Conservation (phyloP, 2,113 vertebrate species). For the Cyprinodon variegatus region DNA sequence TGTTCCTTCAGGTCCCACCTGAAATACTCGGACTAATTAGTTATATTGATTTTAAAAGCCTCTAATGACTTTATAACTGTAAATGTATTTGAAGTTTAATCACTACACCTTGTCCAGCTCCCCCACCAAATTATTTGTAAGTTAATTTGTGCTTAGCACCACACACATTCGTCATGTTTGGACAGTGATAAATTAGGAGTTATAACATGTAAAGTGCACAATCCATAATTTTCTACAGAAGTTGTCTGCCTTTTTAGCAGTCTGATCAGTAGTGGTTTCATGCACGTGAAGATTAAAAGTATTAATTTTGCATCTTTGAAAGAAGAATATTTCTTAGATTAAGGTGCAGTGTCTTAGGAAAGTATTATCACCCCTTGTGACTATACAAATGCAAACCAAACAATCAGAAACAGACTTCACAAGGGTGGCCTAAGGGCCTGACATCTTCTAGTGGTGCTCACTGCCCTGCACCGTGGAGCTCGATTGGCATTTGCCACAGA, state of each 20-base stretch:
- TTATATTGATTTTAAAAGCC: slow-evolving; percentile 65
- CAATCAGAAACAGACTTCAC: too few relatives aligned
- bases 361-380: background rate
- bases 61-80: slow-evolving; percentile 57
- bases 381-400: background rate
- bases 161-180: background rate
- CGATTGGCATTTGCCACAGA: too few relatives aligned
- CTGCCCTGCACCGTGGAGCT: too few relatives aligned
- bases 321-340: background rate
- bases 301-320: background rate
- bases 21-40: slow-evolving; percentile 60
- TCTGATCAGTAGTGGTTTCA: background rate
- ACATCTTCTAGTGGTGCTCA: too few relatives aligned
- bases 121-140: slow-evolving; percentile 1
- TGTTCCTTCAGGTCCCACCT: slow-evolving; percentile 58
- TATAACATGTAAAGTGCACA: background rate
- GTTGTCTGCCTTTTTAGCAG: background rate
- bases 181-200: slow-evolving; percentile 14
- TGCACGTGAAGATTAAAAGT: background rate
- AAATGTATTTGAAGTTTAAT: slow-evolving; percentile 61
- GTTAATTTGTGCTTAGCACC: slow-evolving; percentile 30
- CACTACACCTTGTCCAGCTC: slow-evolving; percentile 18
- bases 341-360: background rate
- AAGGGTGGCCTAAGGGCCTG: too few relatives aligned
- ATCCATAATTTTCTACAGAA: background rate